These are phyloP conservation scores for Wiebesia pumilae DNA, from an alignment of 1,140 invertebrate species.

Conservation along the genomic window DNA sequence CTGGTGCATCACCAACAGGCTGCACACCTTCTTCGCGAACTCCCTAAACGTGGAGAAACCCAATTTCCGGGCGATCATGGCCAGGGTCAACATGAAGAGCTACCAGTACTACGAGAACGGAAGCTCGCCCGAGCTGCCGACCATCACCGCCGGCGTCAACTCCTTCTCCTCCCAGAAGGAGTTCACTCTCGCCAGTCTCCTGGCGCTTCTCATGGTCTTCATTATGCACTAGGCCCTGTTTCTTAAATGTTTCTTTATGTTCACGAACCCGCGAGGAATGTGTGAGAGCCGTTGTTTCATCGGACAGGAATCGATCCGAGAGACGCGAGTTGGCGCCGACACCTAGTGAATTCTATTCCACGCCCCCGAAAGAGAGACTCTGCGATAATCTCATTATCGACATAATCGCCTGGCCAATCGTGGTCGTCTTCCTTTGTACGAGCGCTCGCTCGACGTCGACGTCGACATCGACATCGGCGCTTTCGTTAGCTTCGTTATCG, in stretches of 20 bases:
- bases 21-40: slow-evolving; percentile 79
- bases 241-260: neutral
- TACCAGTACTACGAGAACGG: slow-evolving; percentile 78
- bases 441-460: too few relatives aligned
- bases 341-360: neutral
- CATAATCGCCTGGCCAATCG: too few relatives aligned
- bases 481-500: neutral
- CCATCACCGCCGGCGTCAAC: slow-evolving; percentile 64
- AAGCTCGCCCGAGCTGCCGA: slow-evolving; percentile 61
- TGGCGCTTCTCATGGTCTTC: neutral
- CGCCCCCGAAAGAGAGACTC: neutral
- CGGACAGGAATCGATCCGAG: neutral
- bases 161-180: slow-evolving; percentile 2
- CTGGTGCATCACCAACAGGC: slow-evolving; percentile 80
- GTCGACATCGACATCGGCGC: too few relatives aligned
- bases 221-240: slow-evolving; percentile 19
- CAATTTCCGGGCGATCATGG: slow-evolving; percentile 78
- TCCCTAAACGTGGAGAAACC: slow-evolving; percentile 74
- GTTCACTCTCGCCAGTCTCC: neutral
- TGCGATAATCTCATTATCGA: neutral
- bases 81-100: slow-evolving; percentile 76
- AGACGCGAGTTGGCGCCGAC: neutral
- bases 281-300: neutral
- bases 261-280: neutral
- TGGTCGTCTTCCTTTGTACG: too few relatives aligned